These are phyloP conservation scores for Glaucidium brasilianum DNA, from an alignment of 2,113 vertebrate genomes.

Conservation along the genomic window DNA sequence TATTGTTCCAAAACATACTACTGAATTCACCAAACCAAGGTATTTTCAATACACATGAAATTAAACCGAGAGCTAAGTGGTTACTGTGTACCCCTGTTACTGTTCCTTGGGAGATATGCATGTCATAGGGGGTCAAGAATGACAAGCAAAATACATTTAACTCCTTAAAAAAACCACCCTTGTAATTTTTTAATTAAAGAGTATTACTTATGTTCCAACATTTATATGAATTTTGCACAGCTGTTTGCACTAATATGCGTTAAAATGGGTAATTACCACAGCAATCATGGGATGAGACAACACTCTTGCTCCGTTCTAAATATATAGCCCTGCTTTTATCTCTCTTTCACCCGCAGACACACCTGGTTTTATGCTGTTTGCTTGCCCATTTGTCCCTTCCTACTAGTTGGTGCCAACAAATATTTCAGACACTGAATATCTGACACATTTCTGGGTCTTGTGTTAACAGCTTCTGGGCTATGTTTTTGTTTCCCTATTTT, in stretches of 20 bases:
- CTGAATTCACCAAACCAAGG: not conserved
- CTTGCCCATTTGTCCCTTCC: constrained; percentile 28
- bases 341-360: constrained; percentile 42
- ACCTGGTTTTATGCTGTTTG: constrained; percentile 36
- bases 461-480: constrained; percentile 54
- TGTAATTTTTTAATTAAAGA: constrained; percentile 47
- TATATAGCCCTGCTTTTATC: constrained; percentile 40
- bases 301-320: constrained; percentile 49
- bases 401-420: constrained; percentile 58
- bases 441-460: constrained; percentile 63
- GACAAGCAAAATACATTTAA: not conserved
- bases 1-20: not conserved
- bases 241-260: constrained; percentile 61
- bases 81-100: not conserved
- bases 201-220: constrained; percentile 34
- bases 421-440: constrained; percentile 30
- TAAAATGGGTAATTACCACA: constrained; percentile 64
- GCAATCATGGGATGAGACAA: constrained; percentile 20
- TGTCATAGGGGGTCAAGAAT: not conserved
- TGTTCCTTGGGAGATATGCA: not conserved
- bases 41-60: not conserved
- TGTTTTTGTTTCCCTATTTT: constrained; percentile 62
- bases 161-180: not conserved
- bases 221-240: constrained; percentile 59
- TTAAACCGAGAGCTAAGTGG: not conserved